Evolutionary conservation across 2,888 invertebrate genomes (phyloP).

Genomic region (Biston betularia): DNA sequence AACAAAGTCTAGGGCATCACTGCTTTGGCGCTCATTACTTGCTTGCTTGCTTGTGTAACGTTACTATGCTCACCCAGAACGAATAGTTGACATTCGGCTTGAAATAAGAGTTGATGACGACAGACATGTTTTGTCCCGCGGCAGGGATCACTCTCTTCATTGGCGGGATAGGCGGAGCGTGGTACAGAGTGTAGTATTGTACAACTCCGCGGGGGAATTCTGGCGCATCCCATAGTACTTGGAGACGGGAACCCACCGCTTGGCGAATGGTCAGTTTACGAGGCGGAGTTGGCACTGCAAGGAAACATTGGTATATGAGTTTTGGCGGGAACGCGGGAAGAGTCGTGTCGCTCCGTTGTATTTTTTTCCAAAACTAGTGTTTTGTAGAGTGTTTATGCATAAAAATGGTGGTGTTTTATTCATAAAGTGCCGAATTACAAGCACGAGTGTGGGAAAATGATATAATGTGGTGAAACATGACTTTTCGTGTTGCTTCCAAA

Average conservation of each 20-base stretch:
- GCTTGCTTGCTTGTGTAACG: too few species aligned
- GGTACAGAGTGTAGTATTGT: conserved; percentile 87
- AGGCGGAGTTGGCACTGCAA: conserved; percentile 89
- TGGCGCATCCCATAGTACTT: conserved; percentile 90
- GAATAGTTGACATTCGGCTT: conserved; percentile 87
- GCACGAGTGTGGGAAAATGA: too few species aligned
- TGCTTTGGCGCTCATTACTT: too few species aligned
- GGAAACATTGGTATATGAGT: not conserved
- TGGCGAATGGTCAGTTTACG: conserved; percentile 88
- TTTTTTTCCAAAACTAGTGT: too few species aligned
- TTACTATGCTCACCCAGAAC: conserved; percentile 87
- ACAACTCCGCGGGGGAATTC: conserved; percentile 87
- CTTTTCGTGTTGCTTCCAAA: too few species aligned
- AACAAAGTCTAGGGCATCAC: too few species aligned
- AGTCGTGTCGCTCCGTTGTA: too few species aligned
- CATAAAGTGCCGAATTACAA: too few species aligned
- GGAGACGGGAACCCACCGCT: conserved; percentile 87
- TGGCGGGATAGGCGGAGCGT: conserved; percentile 89
- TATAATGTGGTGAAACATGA: too few species aligned
- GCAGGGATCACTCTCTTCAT: conserved; percentile 72
- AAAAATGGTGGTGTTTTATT: too few species aligned
- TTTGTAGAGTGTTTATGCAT: too few species aligned
- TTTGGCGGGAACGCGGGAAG: too few species aligned
- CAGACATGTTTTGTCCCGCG: conserved; percentile 63
- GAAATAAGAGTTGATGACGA: conserved; percentile 85